Percentiles rank a stretch among this genome's conserved stretches.
These are phyloP conservation scores for Gnathonemus echidnorhynchus DNA, from an alignment of 2,113 vertebrate genomes.

Conservation along the genomic window DNA sequence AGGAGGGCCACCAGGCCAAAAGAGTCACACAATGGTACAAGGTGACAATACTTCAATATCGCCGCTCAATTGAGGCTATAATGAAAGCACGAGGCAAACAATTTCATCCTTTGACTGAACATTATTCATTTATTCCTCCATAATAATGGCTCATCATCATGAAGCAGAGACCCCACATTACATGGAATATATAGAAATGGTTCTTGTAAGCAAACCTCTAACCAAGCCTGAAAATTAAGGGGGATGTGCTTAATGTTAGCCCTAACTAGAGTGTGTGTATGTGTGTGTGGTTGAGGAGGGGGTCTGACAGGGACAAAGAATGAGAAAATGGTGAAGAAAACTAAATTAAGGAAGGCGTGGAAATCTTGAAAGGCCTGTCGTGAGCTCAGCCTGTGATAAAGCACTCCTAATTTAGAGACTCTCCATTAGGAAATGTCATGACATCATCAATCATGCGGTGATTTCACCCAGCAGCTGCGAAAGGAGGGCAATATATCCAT, in stretches of 20 bases:
- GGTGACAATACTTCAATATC: neutral
- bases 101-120: neutral
- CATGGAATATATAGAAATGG: neutral
- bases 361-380: neutral
- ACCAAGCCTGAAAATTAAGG: neutral
- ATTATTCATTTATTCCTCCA: neutral
- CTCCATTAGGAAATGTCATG: neutral
- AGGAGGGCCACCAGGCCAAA: neutral
- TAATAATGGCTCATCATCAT: neutral
- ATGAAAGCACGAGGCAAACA: neutral
- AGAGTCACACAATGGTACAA: neutral
- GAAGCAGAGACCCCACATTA: neutral
- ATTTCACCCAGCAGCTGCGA: neutral
- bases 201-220: neutral
- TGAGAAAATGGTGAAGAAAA: neutral
- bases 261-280: neutral
- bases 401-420: neutral
- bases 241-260: neutral
- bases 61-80: neutral
- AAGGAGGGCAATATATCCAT: neutral
- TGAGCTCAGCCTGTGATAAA: constrained; percentile 1
- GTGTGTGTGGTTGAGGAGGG: neutral
- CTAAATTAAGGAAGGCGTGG: neutral
- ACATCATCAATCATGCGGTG: neutral
- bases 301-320: neutral